Percentiles rank a stretch among this genome's conserved stretches.
These are phyloP conservation scores for Dromas ardeola DNA, from an alignment of 2,113 vertebrate species.

Conservation along the genomic window DNA sequence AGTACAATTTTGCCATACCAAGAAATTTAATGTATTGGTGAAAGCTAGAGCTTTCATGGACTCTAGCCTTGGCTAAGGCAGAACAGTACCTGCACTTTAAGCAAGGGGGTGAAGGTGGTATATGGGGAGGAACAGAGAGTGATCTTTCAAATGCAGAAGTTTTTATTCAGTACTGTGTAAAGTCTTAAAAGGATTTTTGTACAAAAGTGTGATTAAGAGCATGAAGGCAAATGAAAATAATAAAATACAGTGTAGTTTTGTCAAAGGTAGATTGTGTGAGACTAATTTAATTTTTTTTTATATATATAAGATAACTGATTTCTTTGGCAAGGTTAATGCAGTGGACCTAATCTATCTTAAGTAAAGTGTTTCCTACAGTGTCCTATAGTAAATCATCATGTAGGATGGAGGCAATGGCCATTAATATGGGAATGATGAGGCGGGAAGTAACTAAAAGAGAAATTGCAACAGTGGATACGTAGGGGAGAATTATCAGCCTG, in stretches of 20 bases:
- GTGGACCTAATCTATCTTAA: not conserved
- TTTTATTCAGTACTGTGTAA: not conserved
- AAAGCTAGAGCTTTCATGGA: not conserved
- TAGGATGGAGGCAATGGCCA: not conserved
- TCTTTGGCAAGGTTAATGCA: not conserved
- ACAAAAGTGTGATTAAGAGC: not conserved
- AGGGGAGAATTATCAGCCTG: not conserved
- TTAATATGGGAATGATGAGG: not conserved
- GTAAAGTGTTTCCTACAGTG: not conserved
- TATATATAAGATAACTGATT: not conserved
- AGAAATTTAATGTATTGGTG: not conserved
- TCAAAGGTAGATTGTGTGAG: not conserved
- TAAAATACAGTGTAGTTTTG: not conserved
- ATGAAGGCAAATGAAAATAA: not conserved
- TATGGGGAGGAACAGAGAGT: not conserved
- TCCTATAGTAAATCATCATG: not conserved
- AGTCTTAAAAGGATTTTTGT: not conserved
- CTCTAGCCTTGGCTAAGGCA: not conserved
- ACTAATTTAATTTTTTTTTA: not conserved
- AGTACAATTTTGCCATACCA: not conserved
- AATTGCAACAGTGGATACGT: not conserved
- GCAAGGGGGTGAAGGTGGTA: rapidly evolving
- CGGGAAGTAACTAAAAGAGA: not conserved
- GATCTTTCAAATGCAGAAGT: not conserved
- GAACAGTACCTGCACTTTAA: not conserved